Evolutionary conservation across 2,113 vertebrate species (phyloP).

Genomic region (Odontophorus gujanensis): DNA sequence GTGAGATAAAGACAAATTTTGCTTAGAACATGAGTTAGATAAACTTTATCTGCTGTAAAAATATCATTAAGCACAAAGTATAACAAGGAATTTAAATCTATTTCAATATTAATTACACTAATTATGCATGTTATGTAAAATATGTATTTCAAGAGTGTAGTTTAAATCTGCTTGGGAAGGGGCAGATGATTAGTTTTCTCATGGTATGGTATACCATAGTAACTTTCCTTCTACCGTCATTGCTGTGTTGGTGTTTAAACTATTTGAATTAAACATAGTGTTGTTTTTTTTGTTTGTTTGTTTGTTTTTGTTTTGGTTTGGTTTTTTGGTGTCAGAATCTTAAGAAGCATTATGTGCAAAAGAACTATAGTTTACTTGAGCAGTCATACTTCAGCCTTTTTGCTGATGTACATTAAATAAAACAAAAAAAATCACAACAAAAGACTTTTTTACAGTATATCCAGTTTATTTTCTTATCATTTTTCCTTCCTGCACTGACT

Average conservation of each 20-base stretch:
- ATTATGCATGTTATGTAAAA: not conserved
- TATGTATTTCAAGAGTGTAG: not conserved
- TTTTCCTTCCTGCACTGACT: not conserved
- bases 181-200: not conserved
- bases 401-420: not conserved
- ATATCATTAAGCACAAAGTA: not conserved
- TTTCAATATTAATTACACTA: not conserved
- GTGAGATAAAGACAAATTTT: not conserved
- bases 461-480: rapidly evolving
- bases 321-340: not conserved
- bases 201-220: not conserved
- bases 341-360: not conserved
- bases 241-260: not conserved
- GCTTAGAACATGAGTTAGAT: not conserved
- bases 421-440: not conserved
- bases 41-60: not conserved
- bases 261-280: not conserved
- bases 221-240: not conserved
- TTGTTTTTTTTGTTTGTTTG: not conserved
- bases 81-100: not conserved
- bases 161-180: not conserved
- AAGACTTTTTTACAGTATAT: not conserved
- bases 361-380: not conserved
- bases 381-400: not conserved
- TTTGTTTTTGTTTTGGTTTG: not conserved